A percentile compares a stretch with the other conserved stretches of the same genome.
phyloP scores from a whole-genome alignment of 2,113 vertebrate genomes.

The Istiophorus platypterus region DNA sequence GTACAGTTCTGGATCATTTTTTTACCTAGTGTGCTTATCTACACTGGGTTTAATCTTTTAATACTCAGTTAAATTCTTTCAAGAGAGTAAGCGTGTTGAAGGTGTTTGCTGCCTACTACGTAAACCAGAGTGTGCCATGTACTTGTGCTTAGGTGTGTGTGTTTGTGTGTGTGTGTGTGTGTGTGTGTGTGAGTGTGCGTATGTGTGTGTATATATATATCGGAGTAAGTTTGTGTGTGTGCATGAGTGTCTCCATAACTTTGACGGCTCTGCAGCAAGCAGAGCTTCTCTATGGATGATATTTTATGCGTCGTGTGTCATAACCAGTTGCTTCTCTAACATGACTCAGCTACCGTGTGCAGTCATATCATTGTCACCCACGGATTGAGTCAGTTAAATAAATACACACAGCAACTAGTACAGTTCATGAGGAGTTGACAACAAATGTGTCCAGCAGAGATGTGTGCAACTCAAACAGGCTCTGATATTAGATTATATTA shows the following conservation, averaged over 20 bases:
- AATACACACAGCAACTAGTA: constrained; percentile 50
- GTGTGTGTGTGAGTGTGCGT: constrained; percentile 8
- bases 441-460: constrained; percentile 57
- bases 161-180: constrained; percentile 39
- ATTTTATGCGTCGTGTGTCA: constrained; percentile 63
- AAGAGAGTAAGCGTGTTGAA: background rate
- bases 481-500: constrained; percentile 71
- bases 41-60: constrained; percentile 26
- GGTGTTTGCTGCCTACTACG: constrained; percentile 8
- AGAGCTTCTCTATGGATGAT: constrained; percentile 53
- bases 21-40: constrained; percentile 24
- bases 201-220: no score
- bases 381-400: constrained; percentile 59
- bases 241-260: constrained; percentile 70
- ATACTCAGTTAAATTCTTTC: background rate
- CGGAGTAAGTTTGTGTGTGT: background rate
- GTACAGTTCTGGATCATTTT: constrained; percentile 24
- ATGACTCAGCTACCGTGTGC: constrained; percentile 43
- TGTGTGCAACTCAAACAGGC: constrained; percentile 46
- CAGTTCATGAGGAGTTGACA: constrained; percentile 45
- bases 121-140: constrained; percentile 31
- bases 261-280: constrained; percentile 35
- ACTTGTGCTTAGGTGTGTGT: no score
- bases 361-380: constrained; percentile 31
- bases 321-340: constrained; percentile 35